phyloP scores from a whole-genome alignment of 2,797 vertebrate genomes.

The Taenioides sp. region DNA sequence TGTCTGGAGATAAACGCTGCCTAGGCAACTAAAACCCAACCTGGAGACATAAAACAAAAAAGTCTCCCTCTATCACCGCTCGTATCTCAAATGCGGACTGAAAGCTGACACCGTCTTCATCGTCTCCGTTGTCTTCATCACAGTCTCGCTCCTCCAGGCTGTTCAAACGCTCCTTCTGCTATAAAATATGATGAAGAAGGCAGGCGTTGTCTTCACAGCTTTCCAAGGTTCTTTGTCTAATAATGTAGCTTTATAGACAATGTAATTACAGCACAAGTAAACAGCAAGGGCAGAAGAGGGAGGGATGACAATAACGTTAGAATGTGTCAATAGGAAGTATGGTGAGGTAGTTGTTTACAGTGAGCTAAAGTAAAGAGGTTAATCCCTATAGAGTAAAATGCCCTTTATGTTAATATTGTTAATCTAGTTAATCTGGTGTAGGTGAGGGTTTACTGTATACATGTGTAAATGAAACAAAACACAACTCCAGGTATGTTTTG shows the following conservation, averaged over 20 bases:
- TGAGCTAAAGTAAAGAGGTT: neutral
- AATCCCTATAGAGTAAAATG: no score
- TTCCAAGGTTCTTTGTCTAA: conserved; percentile 46
- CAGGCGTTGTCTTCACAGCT: neutral
- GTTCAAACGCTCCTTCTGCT: neutral
- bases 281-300: no score
- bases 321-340: neutral
- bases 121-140: neutral
- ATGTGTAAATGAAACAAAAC: no score
- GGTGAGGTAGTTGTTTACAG: conserved; percentile 10
- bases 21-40: conserved; percentile 23
- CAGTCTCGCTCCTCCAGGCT: conserved; percentile 16
- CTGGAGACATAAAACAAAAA: conserved; percentile 2
- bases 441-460: no score
- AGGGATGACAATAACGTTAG: neutral
- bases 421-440: no score
- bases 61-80: conserved; percentile 6
- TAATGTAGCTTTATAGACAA: conserved; percentile 21
- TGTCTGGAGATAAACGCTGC: conserved; percentile 8
- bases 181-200: neutral
- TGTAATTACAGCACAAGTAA: neutral
- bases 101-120: conserved; percentile 14
- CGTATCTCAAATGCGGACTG: conserved; percentile 23
- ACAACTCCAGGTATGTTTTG: no score
- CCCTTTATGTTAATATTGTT: no score